phyloP scores from a whole-genome alignment of 2,113 vertebrate species.

The Casuarius casuarius region DNA sequence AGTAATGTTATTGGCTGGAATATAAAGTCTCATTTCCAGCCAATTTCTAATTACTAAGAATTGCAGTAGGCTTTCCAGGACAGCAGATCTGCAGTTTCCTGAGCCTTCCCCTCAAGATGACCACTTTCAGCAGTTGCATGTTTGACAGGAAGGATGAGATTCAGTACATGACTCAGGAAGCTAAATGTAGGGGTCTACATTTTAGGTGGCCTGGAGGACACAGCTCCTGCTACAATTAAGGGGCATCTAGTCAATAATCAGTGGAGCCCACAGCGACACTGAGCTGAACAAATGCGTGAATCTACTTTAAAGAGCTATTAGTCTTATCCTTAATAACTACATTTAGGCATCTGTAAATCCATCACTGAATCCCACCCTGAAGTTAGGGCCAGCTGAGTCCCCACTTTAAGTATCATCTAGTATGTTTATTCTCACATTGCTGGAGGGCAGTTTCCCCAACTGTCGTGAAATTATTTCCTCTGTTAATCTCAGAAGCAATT shows the following conservation, averaged over 20 bases:
- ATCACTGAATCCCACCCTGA: neutral
- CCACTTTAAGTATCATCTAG: neutral
- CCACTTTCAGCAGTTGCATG: neutral
- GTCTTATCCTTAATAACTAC: neutral
- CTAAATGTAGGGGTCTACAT: neutral
- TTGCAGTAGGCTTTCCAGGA: neutral
- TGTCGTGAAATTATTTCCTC: neutral
- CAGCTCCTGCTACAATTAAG: neutral
- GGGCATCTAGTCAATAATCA: neutral
- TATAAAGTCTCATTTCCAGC: neutral
- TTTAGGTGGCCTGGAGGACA: neutral
- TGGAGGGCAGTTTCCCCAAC: neutral
- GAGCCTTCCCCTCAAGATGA: neutral
- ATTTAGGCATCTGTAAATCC: neutral
- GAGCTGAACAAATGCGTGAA: neutral
- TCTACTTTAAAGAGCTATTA: neutral
- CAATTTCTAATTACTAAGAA: slow-evolving; percentile 31
- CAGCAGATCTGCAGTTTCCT: neutral
- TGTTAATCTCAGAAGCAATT: neutral
- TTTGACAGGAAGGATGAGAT: slow-evolving; percentile 1
- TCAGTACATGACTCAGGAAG: neutral
- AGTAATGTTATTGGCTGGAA: slow-evolving; percentile 5
- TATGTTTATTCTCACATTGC: neutral
- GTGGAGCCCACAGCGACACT: neutral
- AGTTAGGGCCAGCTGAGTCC: neutral